Base-by-base conservation (phyloP, 1,140 invertebrate species). In the Atta texana region DNA sequence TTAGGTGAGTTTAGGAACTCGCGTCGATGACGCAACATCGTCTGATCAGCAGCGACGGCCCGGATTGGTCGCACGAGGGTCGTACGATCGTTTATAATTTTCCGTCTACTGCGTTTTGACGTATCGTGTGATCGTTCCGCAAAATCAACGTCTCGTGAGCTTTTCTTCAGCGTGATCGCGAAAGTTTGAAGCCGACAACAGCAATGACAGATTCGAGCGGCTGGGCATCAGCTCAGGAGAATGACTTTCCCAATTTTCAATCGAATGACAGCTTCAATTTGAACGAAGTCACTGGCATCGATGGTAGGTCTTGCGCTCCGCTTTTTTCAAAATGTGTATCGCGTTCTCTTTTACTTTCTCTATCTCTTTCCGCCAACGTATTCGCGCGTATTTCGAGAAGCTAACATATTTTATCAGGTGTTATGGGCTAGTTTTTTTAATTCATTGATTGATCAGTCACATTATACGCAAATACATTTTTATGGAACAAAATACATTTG, bases 201-300 rank as follows among this genome's bases (percentile, higher is more conserved):
- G 92, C 63, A 86, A 95, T 95, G 95, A 90, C 89, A 75, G 94
- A 95, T 49, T 88, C 93, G 1, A 92, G 93, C 12, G 82, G 89
- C 64, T 95, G 94, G 94, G 84, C 90, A 21, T 75, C 93, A 18
- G 72, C 90, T 76, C 93, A 92, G 69, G 94, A 95, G 0, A 92
- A 91, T 87, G 94, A 94, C 78, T 95, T 94, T 78, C 87, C 93
- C 0, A 92, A 89, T 90, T 95, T 94, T 76, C 87, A 93, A 49
- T 75, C 92, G 1, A 89, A 85, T 85, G 94, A 94, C 76, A 92
- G 82, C 34, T 94, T 95, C 53, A 94, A 94, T 91, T 92, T 95
- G 8, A 95, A 94, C 59, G 94, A 94, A 92, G 92, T 95, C 80
- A 91, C 93, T 86, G 94, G 94, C 49, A 94, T 95, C 34, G 94